Evolutionary conservation across 2,113 vertebrate species (phyloP), one percentile per base, ranked within the genome.

Genomic region (Dermatemys mawii): DNA sequence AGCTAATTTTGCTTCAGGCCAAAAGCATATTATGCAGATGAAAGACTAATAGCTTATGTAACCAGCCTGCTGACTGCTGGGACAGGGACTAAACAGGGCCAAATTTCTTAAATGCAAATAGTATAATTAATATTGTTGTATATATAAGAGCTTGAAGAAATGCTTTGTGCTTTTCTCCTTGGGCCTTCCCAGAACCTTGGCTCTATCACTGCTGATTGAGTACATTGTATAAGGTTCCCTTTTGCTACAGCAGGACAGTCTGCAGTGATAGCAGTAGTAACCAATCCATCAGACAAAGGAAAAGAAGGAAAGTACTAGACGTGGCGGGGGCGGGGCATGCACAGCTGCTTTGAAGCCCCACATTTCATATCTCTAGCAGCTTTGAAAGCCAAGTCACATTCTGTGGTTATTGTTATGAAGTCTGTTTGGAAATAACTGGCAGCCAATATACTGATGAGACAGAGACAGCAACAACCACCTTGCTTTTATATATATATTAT

Each of bases 11-110:
- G 81, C 95, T 95, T 93, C 91, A 90, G 83, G 89, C 83, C 48
- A 84, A 82, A 89, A 95, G 54, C 10, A 0, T 78, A 81, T 91
- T 93, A 95, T 50, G 26, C 29, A 96, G 89, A 94, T 94, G 87
- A 97, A 86, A 96, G 91, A 87, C 81, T 86, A 89, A 95, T 91
- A 90, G 44, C 51, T 95, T 88, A 92, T 92, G 87, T 86, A 84
- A 51, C 32, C 89, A 90, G 24, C 8, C 76, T 88, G 67, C 93
- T 91, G 54, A 80, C 11, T 89, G 16, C 73, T 53, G 63, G 80
- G 32, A 90, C 73, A 67, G 8, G 54, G 16, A 44, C 80, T n/a
- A 70, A 81, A 14, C 3, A 83, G 84, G 48, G 89, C 19, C 8
- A 86, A 86, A 60, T n/a, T 86, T 91, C 55, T 70, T 4, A 87